These are phyloP conservation scores for Tricholauxania praeusta DNA, from an alignment of 2,888 invertebrate species.

Conservation along the genomic window DNA sequence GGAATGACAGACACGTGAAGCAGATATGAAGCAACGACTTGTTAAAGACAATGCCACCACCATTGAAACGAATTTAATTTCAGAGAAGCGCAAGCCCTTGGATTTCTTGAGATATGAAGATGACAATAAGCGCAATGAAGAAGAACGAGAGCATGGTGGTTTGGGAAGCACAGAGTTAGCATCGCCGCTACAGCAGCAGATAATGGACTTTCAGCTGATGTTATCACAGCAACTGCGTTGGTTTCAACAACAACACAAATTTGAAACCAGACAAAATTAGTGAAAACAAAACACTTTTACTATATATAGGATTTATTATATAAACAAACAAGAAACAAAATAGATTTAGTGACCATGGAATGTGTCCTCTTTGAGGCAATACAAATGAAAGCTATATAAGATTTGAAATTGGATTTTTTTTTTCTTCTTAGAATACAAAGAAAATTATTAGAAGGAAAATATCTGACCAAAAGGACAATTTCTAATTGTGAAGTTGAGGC, in stretches of 20 bases:
- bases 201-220: slow-evolving; percentile 47
- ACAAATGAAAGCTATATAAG: no score
- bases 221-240: slow-evolving; percentile 47
- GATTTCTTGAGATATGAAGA: slow-evolving; percentile 45
- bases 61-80: neutral
- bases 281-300: neutral
- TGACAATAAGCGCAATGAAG: slow-evolving; percentile 45
- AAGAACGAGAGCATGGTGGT: neutral
- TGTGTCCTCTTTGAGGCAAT: no score
- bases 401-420: no score
- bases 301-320: neutral
- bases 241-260: slow-evolving; percentile 46
- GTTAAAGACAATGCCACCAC: slow-evolving; percentile 21
- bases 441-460: no score
- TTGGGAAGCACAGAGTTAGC: no score
- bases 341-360: no score
- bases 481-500: no score
- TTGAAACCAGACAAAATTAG: slow-evolving; percentile 28
- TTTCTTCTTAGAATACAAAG: no score
- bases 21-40: slow-evolving; percentile 11
- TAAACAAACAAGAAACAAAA: no score
- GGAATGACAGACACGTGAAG: slow-evolving; percentile 37
- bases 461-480: no score
- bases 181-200: slow-evolving; percentile 31
- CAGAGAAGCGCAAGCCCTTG: slow-evolving; percentile 45